Evolutionary conservation across 2,797 vertebrate genomes (phyloP), one percentile per base, ranked within the genome.

Genomic region (Protonibea diacanthus): DNA sequence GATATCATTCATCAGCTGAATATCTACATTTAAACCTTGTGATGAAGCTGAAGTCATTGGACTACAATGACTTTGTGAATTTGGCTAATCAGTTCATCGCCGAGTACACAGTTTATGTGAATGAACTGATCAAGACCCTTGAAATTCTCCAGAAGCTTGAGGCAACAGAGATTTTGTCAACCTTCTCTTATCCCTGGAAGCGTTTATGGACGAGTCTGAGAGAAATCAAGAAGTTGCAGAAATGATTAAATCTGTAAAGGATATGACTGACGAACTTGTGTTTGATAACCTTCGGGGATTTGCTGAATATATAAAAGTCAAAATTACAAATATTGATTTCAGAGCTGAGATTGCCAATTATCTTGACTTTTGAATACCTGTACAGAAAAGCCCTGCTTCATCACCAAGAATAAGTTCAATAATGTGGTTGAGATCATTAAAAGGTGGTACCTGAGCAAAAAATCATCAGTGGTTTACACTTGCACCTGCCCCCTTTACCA

Each of bases 101-200:
- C 66, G 71, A 91, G 44, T 59, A 84, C 52, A 96, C 92, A 17
- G 45, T 42, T 21, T 84, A 80, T 56, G 65, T 97, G 70, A 98
- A 97, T 81, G 57, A 89, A 2, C 71, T 95, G 59, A 95, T 98
- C 67, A 93, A 73, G 85, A 86, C 90, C 70, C 88, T 97, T 77
- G 95, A 97, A 81, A 92, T 98, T 67, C 95, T 95, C 38, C 91
- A 97, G 83, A 98, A 97, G 94, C 89, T 94, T 62, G 93, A 96
- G 86, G 89, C 86, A 78, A 71, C 70, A 92, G 78, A 85, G 66
- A 91, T 38, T 96, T 96, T 58, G 6, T 95, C 57, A 95, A 92
- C 83, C 71, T 93, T 10, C 63, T 95, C n/a, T 86, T 93, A 52
- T 77, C 69, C 56, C 87, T 12, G 20, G 92, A 51, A 66, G 80